Percentiles rank a stretch among this genome's conserved stretches.
Conservation (phyloP, 2,888 invertebrate genomes). For the Orgyia antiqua region DNA sequence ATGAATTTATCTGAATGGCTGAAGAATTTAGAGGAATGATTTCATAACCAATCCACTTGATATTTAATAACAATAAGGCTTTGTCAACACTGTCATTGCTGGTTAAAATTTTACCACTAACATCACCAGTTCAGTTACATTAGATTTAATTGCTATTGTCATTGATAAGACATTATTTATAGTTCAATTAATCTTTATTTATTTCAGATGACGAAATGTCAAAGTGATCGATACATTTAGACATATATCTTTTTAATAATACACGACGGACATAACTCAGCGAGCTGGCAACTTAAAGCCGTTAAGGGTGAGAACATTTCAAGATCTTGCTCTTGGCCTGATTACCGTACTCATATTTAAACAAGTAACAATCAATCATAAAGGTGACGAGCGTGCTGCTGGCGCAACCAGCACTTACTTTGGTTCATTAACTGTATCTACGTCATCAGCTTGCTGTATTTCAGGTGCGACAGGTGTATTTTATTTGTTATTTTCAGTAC, state of each 20-base stretch:
- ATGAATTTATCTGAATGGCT: no score
- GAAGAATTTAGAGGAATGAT: no score
- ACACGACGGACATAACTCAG: constrained; percentile 37
- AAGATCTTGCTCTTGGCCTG: constrained; percentile 66
- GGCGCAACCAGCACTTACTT: constrained; percentile 31
- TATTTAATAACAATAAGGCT: no score
- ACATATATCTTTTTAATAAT: constrained; percentile 41
- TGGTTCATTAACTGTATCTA: constrained; percentile 36
- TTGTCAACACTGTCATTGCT: no score
- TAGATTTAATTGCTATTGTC: no score
- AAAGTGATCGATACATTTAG: constrained; percentile 24
- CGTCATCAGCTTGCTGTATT: constrained; percentile 31
- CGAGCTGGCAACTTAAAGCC: constrained; percentile 47
- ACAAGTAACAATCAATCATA: constrained; percentile 64
- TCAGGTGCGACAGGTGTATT: constrained; percentile 33
- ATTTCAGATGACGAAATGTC: constrained; percentile 15
- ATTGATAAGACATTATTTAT: not conserved
- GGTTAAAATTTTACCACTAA: no score
- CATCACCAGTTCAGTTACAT: no score
- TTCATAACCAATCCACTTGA: no score
- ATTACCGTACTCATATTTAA: constrained; percentile 56
- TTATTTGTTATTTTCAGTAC: no score
- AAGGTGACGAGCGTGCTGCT: constrained; percentile 34
- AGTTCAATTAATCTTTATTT: constrained; percentile 16
- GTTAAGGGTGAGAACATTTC: constrained; percentile 59